A percentile compares a stretch with the other conserved stretches of the same genome.
phyloP scores from a whole-genome alignment of 1,140 invertebrate genomes.

The Bombus waltoni region DNA sequence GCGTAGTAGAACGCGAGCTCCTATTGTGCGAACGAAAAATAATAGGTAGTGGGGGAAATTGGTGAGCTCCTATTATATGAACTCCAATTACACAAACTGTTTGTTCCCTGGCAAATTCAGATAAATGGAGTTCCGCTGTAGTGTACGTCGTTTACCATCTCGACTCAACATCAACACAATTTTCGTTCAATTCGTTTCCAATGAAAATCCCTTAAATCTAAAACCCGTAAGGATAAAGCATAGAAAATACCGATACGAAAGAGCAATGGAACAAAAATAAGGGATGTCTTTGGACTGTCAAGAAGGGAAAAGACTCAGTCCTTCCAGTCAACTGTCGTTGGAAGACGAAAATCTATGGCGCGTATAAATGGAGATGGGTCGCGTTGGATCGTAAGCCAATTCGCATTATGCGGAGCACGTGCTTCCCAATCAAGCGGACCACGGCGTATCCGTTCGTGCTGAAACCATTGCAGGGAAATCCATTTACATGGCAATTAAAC shows the following conservation, averaged over 20 bases:
- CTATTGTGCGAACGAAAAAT: no score
- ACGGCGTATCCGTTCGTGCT: slow-evolving; percentile 35
- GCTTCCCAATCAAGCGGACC: slow-evolving; percentile 43
- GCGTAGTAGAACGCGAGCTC: no score
- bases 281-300: not conserved
- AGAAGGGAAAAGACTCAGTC: not conserved
- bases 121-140: no score
- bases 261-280: not conserved
- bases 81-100: no score
- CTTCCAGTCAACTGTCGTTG: not conserved
- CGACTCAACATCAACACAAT: not conserved
- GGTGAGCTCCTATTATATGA: no score
- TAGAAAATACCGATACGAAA: not conserved
- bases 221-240: not conserved
- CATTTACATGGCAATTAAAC: slow-evolving; percentile 66
- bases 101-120: no score
- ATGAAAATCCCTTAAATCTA: not conserved
- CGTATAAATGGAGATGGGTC: slow-evolving; percentile 36
- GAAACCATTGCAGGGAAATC: slow-evolving; percentile 58
- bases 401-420: slow-evolving; percentile 62
- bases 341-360: not conserved
- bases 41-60: no score
- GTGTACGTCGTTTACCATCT: no score
- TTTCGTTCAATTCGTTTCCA: not conserved
- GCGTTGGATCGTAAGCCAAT: slow-evolving; percentile 35